Evolutionary conservation across 30 jellyfish, hydroid and myxozoan genomes (phyloP), one percentile per base, ranked within the genome.

Genomic region (Pseudorhiza aurosa): DNA sequence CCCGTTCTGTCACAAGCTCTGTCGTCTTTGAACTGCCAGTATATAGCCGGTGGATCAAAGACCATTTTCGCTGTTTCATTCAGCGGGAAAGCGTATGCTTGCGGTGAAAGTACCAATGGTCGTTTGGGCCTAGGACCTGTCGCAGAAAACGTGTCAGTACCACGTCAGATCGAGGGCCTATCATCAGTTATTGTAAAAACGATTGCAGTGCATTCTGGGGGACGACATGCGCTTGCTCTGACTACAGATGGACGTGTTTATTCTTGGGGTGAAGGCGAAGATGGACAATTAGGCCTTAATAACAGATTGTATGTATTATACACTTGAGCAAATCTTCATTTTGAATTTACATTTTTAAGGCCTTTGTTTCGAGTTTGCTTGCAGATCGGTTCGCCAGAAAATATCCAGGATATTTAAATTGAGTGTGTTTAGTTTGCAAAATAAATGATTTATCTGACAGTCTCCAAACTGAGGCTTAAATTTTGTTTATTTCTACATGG

Each of bases 191-290:
- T 81, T 15, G 92, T 89, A 15, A 89, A 82, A 59, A 89, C 77
- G 65, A 82, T 89, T n/a, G 87, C 97, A 6, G 97, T 89, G 37
- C 97, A 89, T 58, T 81, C 97, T n/a, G 95, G 97, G 30, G 95
- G 97, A 11, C 64, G 89, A 8, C 97, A 90, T 82, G 89, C 89
- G 9, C 55, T 90, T 64, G 97, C 97, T 1, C 43, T 90, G 51
- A 83, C 96, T 14, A 50, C 87, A 27, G 87, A 73, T 14, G 97
- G 97, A 45, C 53, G 43, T 43, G 94, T 80, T 2, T 90, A 26
- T 75, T 82, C 96, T 0, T 90, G 97, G 97, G 97, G 97, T 15
- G 97, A 90, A 39, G 96, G 96, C 28, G 97, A 90, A 55, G 74
- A 82, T 79, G 97, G 97, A 0, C 87, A 90, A 40, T 85, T 90